Evolutionary conservation across 1,140 invertebrate species (phyloP).

Genomic region (Drosophila funebris): DNA sequence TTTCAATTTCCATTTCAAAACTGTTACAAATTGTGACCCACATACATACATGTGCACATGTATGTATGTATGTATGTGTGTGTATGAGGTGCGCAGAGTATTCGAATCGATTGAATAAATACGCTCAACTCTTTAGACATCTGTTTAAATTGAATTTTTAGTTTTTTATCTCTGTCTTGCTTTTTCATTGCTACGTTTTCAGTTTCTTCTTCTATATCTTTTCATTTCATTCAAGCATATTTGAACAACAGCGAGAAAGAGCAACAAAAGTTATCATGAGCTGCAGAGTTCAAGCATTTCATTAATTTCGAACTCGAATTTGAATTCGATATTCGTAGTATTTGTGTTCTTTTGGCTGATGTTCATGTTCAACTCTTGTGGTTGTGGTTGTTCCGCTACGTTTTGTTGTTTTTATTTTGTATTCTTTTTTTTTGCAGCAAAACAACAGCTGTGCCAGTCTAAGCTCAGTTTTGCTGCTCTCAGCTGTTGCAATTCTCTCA

Average conservation of each 20-base stretch:
- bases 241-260: neutral
- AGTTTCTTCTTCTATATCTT: neutral
- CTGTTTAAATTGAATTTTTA: constrained; percentile 9
- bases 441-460: constrained; percentile 38
- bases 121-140: constrained; percentile 9
- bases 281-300: constrained; percentile 8
- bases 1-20: neutral
- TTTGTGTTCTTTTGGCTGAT: neutral
- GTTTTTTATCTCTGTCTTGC: neutral
- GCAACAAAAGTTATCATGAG: neutral
- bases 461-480: constrained; percentile 7
- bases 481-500: neutral
- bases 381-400: neutral
- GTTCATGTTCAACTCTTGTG: neutral
- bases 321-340: neutral
- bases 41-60: neutral
- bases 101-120: constrained; percentile 10
- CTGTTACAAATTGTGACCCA: constrained; percentile 27
- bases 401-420: neutral
- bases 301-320: neutral
- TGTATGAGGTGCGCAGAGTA: neutral
- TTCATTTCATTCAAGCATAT: neutral
- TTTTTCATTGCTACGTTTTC: neutral
- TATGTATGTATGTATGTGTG: neutral
- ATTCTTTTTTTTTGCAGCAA: neutral